phyloP scores from a whole-genome alignment of 2,797 vertebrate genomes.

The Sebastolobus altivelis region DNA sequence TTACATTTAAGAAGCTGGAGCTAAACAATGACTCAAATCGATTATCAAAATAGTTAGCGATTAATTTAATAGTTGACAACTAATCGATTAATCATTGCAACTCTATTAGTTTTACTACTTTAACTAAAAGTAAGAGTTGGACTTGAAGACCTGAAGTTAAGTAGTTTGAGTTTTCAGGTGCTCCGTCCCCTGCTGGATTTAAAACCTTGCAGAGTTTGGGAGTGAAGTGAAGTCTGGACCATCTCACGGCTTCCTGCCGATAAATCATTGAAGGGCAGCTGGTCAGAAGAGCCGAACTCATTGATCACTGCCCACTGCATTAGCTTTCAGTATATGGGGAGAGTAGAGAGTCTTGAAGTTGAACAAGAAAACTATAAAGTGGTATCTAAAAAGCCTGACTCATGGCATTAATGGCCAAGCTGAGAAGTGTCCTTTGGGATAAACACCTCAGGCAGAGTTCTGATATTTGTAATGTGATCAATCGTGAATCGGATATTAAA shows the following conservation, averaged over 20 bases:
- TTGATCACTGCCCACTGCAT: conserved; percentile 17
- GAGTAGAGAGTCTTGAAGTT: conserved; percentile 1
- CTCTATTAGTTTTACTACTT: not conserved
- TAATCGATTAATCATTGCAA: too few relatives aligned
- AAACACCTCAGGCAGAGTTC: not conserved
- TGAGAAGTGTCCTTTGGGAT: not conserved
- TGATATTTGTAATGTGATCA: not conserved
- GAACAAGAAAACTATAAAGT: not conserved
- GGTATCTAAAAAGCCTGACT: not conserved
- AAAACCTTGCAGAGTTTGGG: not conserved
- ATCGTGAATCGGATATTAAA: not conserved
- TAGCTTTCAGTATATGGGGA: conserved; percentile 12
- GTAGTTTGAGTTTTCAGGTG: not conserved
- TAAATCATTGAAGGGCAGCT: conserved; percentile 45
- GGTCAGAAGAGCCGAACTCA: not conserved
- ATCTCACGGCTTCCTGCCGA: conserved; percentile 1
- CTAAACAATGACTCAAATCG: too few relatives aligned
- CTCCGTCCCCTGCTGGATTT: not conserved
- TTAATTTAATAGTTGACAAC: too few relatives aligned
- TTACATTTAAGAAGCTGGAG: too few relatives aligned
- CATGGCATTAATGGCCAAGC: not conserved
- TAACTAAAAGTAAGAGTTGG: not conserved
- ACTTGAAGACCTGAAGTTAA: not conserved
- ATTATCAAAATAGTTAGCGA: too few relatives aligned
- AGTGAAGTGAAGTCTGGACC: conserved; percentile 2